A percentile compares a stretch with the other conserved stretches of the same genome.
These are phyloP conservation scores for Helostoma temminkii DNA, from an alignment of 2,797 vertebrate species.

Conservation along the genomic window DNA sequence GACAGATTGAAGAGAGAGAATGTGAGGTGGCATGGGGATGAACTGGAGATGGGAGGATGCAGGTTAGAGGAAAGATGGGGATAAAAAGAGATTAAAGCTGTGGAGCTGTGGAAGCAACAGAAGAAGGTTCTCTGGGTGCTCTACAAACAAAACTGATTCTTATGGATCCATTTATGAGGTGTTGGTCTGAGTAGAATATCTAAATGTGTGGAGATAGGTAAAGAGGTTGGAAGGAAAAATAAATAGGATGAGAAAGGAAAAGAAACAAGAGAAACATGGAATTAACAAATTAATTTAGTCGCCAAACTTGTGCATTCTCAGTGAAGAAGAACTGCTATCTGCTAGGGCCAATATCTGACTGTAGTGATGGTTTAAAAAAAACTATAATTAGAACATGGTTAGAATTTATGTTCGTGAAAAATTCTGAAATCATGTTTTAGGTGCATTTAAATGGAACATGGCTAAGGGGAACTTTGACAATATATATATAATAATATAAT, in stretches of 20 bases:
- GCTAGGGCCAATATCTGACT: too few relatives aligned
- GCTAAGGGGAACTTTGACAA: background rate
- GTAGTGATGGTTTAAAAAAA: too few relatives aligned
- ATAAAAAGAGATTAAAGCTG: conserved; percentile 45
- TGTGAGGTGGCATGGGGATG: conserved; percentile 17
- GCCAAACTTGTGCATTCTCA: too few relatives aligned
- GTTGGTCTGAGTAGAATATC: conserved; percentile 42
- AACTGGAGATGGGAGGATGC: conserved; percentile 21
- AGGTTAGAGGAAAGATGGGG: conserved; percentile 18
- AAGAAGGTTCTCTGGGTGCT: conserved; percentile 34
- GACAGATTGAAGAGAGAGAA: background rate
- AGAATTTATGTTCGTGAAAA: too few relatives aligned
- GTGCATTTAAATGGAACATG: conserved; percentile 6
- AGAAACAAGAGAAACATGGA: too few relatives aligned
- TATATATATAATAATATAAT: too few relatives aligned
- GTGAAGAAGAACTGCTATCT: too few relatives aligned
- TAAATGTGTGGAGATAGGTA: conserved; percentile 35
- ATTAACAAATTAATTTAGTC: too few relatives aligned
- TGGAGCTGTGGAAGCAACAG: conserved; percentile 4
- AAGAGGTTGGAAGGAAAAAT: conserved; percentile 26
- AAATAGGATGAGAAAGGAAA: background rate
- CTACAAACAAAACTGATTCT: conserved; percentile 3
- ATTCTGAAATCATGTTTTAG: too few relatives aligned
- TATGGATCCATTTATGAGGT: conserved; percentile 23
- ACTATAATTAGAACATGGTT: too few relatives aligned